Base-by-base conservation (phyloP, 2,113 vertebrate genomes). In the Campylorhamphus procurvoides region DNA sequence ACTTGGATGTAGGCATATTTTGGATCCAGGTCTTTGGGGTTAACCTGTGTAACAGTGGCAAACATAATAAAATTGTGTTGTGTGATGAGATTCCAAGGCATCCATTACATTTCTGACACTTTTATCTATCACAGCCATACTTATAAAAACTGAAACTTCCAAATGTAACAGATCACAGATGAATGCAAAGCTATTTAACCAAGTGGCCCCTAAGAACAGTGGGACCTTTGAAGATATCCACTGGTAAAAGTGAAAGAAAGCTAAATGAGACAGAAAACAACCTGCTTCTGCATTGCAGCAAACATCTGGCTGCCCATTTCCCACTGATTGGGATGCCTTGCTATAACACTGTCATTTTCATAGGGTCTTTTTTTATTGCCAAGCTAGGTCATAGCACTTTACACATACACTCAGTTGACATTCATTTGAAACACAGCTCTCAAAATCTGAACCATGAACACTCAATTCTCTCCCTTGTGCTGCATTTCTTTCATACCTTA, bases 1-100 rank as follows among this genome's bases (percentile, higher is more conserved):
- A 99, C 99, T 94, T 99, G 99, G 84, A 99, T 99, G 91, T 99
- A 99, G n/a, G 99, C 99, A 0, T 98, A 99, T 93, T 99, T 99
- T 44, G 99, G 97, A 90, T 99, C 99, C 98, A 99, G 92, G 87
- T 99, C 99, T 97, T 99, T 99, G 55, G 99, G 98, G 89, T 99
- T 99, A 28, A 99, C 99, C 99, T 99, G 96, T 10, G 50, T 46
- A 50, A 87, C 33, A 76, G 37, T 1, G 59, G 22, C 12, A 88
- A 25, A 47, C 23, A 6, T 6, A 35, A 23, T 22, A 35, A 66
- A 76, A 66, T 29, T 29, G 24, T 10, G 44, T 35, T 23, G 31
- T 3, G 14, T 4, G 27, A 72, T 2, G 12, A 81, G 39, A 15
- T 82, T 8, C 14, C 25, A 37, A 46, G 13, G 60, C 20, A 55